A percentile compares a stretch with the other conserved stretches of the same genome.
phyloP scores from a whole-genome alignment of 2,888 invertebrate species.

The Drosophila anomalata region DNA sequence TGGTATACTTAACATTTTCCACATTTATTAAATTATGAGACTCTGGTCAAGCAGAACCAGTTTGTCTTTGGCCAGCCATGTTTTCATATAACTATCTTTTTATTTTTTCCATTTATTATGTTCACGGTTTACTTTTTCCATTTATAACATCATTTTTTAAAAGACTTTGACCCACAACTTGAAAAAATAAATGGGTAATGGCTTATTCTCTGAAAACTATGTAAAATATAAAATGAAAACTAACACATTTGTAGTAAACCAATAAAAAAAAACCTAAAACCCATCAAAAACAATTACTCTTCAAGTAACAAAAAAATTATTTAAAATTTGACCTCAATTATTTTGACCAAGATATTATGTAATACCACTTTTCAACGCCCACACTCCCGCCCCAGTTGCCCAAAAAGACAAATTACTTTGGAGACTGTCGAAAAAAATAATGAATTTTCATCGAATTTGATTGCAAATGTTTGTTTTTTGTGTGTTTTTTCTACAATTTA shows the following conservation, averaged over 20 bases:
- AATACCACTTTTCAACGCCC: constrained; percentile 40
- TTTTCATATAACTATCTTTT: constrained; percentile 62
- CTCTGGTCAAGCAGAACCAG: constrained; percentile 57
- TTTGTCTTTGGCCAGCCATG: constrained; percentile 63
- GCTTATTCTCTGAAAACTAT: too few species aligned
- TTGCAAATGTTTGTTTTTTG: constrained; percentile 22
- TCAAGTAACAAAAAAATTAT: constrained; percentile 9
- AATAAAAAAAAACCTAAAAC: background rate
- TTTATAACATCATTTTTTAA: constrained; percentile 73
- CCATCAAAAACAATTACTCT: constrained; percentile 22
- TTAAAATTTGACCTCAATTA: constrained; percentile 23
- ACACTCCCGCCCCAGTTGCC: constrained; percentile 17
- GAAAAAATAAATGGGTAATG: constrained; percentile 16
- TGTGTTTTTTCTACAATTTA: constrained; percentile 20
- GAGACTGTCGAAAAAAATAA: constrained; percentile 7
- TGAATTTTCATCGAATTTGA: constrained; percentile 32
- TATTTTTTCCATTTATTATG: constrained; percentile 47
- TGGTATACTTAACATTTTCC: constrained; percentile 73
- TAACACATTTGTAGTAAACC: too few species aligned
- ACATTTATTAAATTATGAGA: constrained; percentile 62
- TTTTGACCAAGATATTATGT: constrained; percentile 27
- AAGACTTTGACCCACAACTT: constrained; percentile 73
- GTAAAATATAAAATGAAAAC: too few species aligned
- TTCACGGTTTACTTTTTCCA: constrained; percentile 72
- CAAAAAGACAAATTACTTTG: constrained; percentile 31